Conservation (phyloP, 2,888 invertebrate genomes). For the Pyrrhosoma nymphula region DNA sequence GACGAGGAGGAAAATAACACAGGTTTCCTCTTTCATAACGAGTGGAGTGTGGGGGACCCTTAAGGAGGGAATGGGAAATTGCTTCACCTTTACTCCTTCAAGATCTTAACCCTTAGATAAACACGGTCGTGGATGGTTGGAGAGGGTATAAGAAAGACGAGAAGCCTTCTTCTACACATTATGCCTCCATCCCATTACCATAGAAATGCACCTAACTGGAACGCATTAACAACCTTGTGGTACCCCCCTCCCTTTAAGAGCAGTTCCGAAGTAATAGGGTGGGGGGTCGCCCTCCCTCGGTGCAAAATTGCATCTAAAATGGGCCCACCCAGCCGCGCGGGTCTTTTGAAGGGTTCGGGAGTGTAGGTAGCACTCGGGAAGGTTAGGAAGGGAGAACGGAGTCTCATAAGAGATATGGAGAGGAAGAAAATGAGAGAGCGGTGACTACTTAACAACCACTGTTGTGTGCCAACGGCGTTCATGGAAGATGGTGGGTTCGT, state of each 20-base stretch:
- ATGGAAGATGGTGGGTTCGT: neutral
- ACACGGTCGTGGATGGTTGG: neutral
- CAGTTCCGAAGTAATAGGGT: neutral
- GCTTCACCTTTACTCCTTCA: neutral
- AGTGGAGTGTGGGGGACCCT: neutral
- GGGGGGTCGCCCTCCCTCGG: neutral
- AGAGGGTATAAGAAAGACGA: neutral
- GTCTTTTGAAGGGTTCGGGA: neutral
- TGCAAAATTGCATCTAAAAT: neutral
- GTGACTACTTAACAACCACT: neutral
- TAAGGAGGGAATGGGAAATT: neutral
- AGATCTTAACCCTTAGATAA: conserved; percentile 4
- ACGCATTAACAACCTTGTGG: neutral
- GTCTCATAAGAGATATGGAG: neutral
- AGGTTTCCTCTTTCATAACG: neutral
- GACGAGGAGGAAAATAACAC: neutral
- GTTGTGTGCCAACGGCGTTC: neutral
- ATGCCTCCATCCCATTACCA: neutral
- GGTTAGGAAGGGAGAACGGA: neutral
- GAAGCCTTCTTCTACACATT: neutral
- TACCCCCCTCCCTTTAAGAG: neutral
- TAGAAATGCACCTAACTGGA: neutral
- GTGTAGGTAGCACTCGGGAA: neutral
- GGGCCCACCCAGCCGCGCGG: neutral
- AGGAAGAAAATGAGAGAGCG: neutral